Percentiles rank a stretch among this genome's conserved stretches.
These are phyloP conservation scores for Toxotes lorentzi DNA, from an alignment of 2,797 vertebrate species.

Conservation along the genomic window DNA sequence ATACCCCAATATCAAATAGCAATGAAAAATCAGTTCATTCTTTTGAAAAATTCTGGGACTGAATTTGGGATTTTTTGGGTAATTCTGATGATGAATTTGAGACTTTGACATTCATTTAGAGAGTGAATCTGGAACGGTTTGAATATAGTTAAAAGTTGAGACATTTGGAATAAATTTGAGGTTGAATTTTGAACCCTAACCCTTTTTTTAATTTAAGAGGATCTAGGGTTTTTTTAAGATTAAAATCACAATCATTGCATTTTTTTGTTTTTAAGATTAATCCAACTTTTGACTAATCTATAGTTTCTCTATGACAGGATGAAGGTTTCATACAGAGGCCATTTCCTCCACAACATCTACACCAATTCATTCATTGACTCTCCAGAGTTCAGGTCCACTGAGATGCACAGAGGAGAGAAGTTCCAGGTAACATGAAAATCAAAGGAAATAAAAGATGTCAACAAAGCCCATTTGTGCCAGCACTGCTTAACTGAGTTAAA, in stretches of 20 bases:
- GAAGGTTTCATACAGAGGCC: conserved; percentile 98
- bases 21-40: no score
- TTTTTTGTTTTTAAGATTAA: background rate
- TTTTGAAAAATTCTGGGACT: background rate
- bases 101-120: no score
- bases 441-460: background rate
- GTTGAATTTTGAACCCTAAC: no score
- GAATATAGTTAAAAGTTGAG: no score
- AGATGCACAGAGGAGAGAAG: conserved; percentile 95
- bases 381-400: conserved; percentile 97
- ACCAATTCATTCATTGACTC: conserved; percentile 98
- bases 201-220: no score
- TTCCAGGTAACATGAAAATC: conserved; percentile 91
- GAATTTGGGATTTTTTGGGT: background rate
- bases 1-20: no score
- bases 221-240: no score
- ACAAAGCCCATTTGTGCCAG: no score
- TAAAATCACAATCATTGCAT: background rate
- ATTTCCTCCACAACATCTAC: conserved; percentile 99
- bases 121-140: no score
- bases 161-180: background rate
- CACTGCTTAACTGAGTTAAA: background rate
- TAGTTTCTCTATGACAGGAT: conserved; percentile 86
- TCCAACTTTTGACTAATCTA: conserved; percentile 11
- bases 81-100: background rate